These are phyloP conservation scores for Podilymbus podiceps DNA, from an alignment of 2,113 vertebrate species.

Conservation along the genomic window DNA sequence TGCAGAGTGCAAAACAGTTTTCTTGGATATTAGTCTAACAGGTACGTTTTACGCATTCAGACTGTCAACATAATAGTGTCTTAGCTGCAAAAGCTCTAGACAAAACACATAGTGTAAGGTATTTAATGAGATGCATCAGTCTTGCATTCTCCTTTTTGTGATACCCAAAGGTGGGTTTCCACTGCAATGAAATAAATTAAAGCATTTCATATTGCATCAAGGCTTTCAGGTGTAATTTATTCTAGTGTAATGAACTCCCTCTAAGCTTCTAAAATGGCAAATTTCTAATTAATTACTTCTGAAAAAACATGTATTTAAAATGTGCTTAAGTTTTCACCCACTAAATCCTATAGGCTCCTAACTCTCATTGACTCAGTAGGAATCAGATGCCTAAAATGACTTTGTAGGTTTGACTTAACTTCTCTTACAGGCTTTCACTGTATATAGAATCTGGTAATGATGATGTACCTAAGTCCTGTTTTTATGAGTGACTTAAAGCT, in stretches of 20 bases:
- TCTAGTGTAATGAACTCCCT: slow-evolving; percentile 7
- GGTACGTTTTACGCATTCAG: neutral
- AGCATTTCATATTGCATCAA: neutral
- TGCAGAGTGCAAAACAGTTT: neutral
- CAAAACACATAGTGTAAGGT: neutral
- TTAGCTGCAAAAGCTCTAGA: slow-evolving; percentile 6
- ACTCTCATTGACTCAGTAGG: neutral
- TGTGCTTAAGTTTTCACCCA: neutral
- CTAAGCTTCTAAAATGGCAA: slow-evolving; percentile 31
- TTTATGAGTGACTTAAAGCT: neutral
- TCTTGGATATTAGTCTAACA: neutral
- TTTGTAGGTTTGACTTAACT: neutral
- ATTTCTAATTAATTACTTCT: slow-evolving; percentile 30
- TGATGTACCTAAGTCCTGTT: neutral
- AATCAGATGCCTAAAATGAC: neutral
- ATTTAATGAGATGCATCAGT: neutral
- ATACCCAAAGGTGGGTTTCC: neutral
- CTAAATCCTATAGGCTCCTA: neutral
- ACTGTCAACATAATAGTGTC: neutral
- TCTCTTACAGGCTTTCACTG: slow-evolving; percentile 39
- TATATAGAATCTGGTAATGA: neutral
- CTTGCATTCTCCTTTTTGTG: neutral
- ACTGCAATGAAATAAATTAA: neutral
- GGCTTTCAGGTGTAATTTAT: slow-evolving; percentile 31
- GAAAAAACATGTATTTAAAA: slow-evolving; percentile 9